Evolutionary conservation across 2,113 vertebrate genomes (phyloP).

Genomic region (Martes martes): DNA sequence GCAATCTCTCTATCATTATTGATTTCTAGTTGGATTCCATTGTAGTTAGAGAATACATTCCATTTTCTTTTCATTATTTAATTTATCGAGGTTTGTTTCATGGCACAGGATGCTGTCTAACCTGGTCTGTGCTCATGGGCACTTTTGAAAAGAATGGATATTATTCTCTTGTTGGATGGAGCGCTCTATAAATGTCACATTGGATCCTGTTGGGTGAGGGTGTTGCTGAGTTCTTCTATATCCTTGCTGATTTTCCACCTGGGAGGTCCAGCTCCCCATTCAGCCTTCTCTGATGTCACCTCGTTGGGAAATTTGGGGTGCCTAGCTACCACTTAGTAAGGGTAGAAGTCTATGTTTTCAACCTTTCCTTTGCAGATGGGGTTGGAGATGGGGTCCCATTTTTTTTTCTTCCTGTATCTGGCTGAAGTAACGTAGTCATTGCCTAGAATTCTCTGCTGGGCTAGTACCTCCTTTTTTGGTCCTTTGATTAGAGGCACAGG

Average conservation of each 20-base stretch:
- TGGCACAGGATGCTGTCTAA: background rate
- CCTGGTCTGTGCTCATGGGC: background rate
- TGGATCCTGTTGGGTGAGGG: background rate
- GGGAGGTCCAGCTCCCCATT: background rate
- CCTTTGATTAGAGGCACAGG: background rate
- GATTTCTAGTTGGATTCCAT: conserved; percentile 10
- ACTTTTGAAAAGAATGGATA: background rate
- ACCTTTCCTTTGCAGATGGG: background rate
- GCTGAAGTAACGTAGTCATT: background rate
- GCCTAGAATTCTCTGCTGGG: background rate
- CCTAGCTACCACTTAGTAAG: background rate
- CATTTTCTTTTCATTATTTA: background rate
- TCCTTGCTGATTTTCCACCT: background rate
- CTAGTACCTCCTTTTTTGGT: background rate
- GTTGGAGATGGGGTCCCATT: background rate
- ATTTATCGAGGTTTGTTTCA: conserved; percentile 1
- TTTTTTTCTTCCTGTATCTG: background rate
- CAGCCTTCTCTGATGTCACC: background rate
- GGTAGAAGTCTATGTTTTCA: background rate
- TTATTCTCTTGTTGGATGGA: conserved; percentile 21
- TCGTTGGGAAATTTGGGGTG: background rate
- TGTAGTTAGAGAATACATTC: background rate
- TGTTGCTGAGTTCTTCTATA: background rate
- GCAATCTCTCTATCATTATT: background rate
- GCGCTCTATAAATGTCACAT: background rate